Conservation (phyloP, 2,888 invertebrate species). For the Hyposoter dolosus region DNA sequence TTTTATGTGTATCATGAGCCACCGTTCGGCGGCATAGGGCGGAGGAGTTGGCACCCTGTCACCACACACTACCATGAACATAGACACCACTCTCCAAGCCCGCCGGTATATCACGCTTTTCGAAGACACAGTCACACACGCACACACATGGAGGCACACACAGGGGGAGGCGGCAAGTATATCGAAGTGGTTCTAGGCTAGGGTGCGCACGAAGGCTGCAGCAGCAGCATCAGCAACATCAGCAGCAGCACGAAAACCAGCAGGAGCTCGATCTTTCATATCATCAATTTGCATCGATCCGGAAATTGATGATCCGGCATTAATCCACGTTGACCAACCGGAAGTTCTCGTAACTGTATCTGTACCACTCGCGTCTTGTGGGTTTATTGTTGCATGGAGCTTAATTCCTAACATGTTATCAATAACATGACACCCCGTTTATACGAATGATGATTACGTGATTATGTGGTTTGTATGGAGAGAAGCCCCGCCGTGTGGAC, state of each 20-base stretch:
- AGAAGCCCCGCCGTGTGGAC: not conserved
- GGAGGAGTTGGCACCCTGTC: slow-evolving; percentile 23
- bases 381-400: not conserved
- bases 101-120: slow-evolving; percentile 19
- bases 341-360: not conserved
- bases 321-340: slow-evolving; percentile 13
- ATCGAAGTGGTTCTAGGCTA: slow-evolving; percentile 35
- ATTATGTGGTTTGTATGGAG: not conserved
- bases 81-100: not conserved
- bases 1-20: slow-evolving; percentile 40
- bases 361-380: not conserved
- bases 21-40: slow-evolving; percentile 22
- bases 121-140: slow-evolving; percentile 12
- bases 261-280: slow-evolving; percentile 29
- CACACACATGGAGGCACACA: slow-evolving; percentile 50
- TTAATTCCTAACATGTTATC: not conserved
- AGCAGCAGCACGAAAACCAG: not conserved
- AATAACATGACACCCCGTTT: not conserved
- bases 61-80: slow-evolving; percentile 18
- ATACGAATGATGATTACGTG: not conserved
- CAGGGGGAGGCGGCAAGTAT: slow-evolving; percentile 6
- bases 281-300: not conserved
- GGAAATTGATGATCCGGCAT: slow-evolving; percentile 15
- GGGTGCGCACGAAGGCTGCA: slow-evolving; percentile 58
- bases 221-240: slow-evolving; percentile 1